A percentile compares a stretch with the other conserved stretches of the same genome.
phyloP scores from a whole-genome alignment of 2,888 invertebrate species.

The Eudasyphora cyanicolor region DNA sequence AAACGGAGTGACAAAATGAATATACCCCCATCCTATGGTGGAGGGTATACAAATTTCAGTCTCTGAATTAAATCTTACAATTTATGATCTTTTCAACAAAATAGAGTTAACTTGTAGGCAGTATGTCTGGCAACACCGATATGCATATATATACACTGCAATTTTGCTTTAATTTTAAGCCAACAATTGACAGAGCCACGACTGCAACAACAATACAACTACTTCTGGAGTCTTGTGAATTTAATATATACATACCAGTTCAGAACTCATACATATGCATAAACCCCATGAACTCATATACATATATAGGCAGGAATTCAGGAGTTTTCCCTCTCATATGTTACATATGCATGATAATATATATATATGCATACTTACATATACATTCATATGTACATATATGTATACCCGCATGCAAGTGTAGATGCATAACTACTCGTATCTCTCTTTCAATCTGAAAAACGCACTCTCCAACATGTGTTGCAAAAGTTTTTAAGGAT shows the following conservation, averaged over 20 bases:
- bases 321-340: too few relatives aligned
- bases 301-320: too few relatives aligned
- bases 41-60: too few relatives aligned
- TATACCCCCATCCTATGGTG: too few relatives aligned
- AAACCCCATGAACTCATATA: too few relatives aligned
- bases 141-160: background rate
- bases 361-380: background rate
- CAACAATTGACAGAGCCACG: background rate
- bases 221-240: background rate
- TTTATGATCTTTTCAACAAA: too few relatives aligned
- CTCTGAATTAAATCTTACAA: too few relatives aligned
- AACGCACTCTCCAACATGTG: background rate
- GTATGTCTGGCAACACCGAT: too few relatives aligned
- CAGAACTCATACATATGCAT: slow-evolving; percentile 15
- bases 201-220: background rate
- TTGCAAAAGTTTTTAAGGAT: background rate
- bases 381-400: background rate
- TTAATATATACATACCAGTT: background rate
- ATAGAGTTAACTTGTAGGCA: too few relatives aligned
- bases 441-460: too few relatives aligned
- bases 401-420: background rate
- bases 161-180: background rate
- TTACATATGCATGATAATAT: too few relatives aligned
- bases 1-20: too few relatives aligned
- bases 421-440: background rate